Conservation (phyloP, 2,113 vertebrate species). For the Theristicus caerulescens region DNA sequence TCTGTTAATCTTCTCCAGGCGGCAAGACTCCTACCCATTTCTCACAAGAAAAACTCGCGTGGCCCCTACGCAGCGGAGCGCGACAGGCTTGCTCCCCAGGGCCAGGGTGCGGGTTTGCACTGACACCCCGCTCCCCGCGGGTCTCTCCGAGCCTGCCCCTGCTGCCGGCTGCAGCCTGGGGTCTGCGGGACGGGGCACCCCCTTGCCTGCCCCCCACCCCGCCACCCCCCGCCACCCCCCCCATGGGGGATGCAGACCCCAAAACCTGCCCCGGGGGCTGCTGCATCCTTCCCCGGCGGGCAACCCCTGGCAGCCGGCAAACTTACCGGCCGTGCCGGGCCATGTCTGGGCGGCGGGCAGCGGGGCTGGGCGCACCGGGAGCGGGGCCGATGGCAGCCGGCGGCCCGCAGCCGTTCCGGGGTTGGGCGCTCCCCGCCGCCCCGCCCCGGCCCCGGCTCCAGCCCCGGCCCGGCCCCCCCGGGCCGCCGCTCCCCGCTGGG, state of each 20-base stretch:
- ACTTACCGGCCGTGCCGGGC: background rate
- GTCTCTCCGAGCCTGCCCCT: background rate
- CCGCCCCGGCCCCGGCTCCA: background rate
- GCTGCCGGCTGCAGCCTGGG: background rate
- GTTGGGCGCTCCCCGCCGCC: background rate
- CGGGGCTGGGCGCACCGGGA: background rate
- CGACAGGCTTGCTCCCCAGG: background rate
- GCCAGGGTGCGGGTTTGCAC: background rate
- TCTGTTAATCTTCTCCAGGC: background rate
- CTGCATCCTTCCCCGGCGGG: background rate
- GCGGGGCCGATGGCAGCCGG: background rate
- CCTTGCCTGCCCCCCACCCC: background rate
- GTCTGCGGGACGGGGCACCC: background rate
- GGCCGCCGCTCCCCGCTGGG: background rate
- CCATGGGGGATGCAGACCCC: background rate
- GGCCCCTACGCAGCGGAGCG: rapidly evolving
- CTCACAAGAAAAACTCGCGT: rapidly evolving
- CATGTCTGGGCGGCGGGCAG: background rate
- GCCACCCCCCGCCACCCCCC: too few species aligned
- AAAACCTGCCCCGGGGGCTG: background rate
- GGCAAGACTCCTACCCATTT: background rate
- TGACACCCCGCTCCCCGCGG: background rate
- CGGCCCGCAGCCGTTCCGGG: background rate
- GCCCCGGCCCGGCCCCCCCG: background rate
- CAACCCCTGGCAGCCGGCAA: background rate